Evolutionary conservation across 2,797 vertebrate genomes (phyloP).

Genomic region (Myripristis jacobus): DNA sequence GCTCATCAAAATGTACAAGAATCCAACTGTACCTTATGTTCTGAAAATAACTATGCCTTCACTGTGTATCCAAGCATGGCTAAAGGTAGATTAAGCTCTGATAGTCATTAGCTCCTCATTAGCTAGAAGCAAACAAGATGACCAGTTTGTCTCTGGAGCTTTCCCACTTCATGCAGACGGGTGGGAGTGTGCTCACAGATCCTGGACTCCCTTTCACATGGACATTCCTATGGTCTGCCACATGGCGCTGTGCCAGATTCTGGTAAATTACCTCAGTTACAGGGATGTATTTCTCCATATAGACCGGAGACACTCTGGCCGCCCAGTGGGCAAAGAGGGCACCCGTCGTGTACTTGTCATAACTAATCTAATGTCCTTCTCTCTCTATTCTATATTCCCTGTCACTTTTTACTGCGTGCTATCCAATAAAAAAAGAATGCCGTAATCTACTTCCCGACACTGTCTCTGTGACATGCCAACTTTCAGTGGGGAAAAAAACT

Average conservation of each 20-base stretch:
- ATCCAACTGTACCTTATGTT: conserved; percentile 9
- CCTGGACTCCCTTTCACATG: conserved; percentile 54
- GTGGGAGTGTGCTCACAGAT: conserved; percentile 56
- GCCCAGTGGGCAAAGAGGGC: not conserved
- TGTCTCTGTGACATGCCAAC: not conserved
- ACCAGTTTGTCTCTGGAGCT: conserved; percentile 62
- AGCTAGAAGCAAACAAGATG: conserved; percentile 52
- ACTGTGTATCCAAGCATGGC: conserved; percentile 19
- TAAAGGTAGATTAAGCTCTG: not conserved
- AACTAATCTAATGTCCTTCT: not conserved
- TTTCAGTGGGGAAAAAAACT: too few relatives aligned
- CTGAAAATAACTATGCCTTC: not conserved
- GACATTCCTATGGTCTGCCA: conserved; percentile 63
- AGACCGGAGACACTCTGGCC: not conserved
- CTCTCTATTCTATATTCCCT: not conserved
- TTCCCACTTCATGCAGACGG: conserved; percentile 48
- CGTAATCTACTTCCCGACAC: not conserved
- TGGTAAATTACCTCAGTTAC: conserved; percentile 32
- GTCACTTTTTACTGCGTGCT: not conserved
- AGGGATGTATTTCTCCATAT: conserved; percentile 23
- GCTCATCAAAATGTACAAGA: not conserved
- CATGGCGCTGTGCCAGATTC: conserved; percentile 51
- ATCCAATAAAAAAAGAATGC: not conserved
- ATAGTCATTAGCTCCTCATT: conserved; percentile 61
- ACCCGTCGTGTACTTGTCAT: not conserved